Evolutionary conservation across 2,888 invertebrate species (phyloP), one percentile per base, ranked within the genome.

Genomic region (Tethea ocularis): DNA sequence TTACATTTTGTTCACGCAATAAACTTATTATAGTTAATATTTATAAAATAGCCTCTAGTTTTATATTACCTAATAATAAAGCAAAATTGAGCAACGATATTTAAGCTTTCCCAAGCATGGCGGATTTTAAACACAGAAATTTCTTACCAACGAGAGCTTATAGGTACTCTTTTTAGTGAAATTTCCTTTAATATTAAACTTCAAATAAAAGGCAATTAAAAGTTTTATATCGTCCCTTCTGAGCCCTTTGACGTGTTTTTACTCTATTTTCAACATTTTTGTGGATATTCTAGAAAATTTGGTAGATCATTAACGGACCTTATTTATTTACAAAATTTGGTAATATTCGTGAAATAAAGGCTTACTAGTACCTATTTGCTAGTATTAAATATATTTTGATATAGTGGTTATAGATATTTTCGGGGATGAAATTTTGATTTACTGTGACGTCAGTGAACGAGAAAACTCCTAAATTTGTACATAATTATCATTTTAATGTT

Each of bases 181-280:
- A 71, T 62, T 63, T 64, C 71, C 67, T 69, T 64, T 61, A 58
- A 64, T 60, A 66, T 59, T 59, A 60, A 60, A 54, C 54, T 66
- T 65, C 61, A 66, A 69, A 66, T 69, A 63, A 67, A 69, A 65
- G 70, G 67, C 64, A 73, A 73, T 71, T 73, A 73, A 73, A 73
- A 73, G 66, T 73, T 73, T 73, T 71, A 71, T 68, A 69, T 71
- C 69, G 71, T 59, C 61, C 61, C 60, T 61, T 41, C n/a, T n/a
- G 38, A 66, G 60, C 62, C 68, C 71, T 73, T 73, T 73, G 72
- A 71, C 69, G 59, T 64, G 65, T 61, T 72, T 67, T 66, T 64
- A 52, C 62, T 66, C 59, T 58, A 66, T 67, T 62, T 71, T 54
- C 59, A 68, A 57, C 13, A 29, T 57, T 61, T 24, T 38, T 46